Evolutionary conservation across 2,888 invertebrate genomes (phyloP), one percentile per base, ranked within the genome.

Genomic region (Oconnorella tubifera): DNA sequence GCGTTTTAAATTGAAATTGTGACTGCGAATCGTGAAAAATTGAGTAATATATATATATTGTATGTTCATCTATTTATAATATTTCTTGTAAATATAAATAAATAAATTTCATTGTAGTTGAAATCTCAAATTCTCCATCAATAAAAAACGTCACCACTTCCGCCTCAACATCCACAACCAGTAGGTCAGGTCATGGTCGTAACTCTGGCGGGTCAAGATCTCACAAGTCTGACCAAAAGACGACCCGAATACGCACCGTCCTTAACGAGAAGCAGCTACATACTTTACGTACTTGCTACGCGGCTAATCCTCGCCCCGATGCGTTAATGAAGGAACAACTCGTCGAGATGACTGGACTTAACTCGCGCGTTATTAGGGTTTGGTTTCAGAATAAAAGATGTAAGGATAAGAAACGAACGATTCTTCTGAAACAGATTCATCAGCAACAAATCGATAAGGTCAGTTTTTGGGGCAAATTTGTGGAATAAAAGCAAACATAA

Each of bases 241-340:
- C 98, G 10, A 98, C 98, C 19, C 86, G 99, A 74, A 97, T 99
- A 64, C 88, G 99, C 71, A 99, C 99, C 2, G 99, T 99, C 40
- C 88, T 99, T 68, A 99, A 97, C 83, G 99, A 99, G 84, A 96
- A 96, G 82, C 99, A 99, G 83, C 86, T 99, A 74, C 95, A 96
- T 83, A 99, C 97, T 6, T 86, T 99, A 76, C 88, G 97, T 85
- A 96, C 96, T 69, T 98, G 97, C 84, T 99, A 99, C 85, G 90
- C 90, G 66, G 94, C 95, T 64, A 99, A 99, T 84, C 96, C 98
- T 65, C 87, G 99, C 59, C 99, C 99, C 40, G 99, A 99, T 84
- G 98, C 99, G 51, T 87, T 98, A 68, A 96, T 98, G 93, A 99
- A 99, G 85, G 99, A 99, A 83, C 97, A 98, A 83, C 87, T 99